Percentiles rank a stretch among this genome's conserved stretches.
Evolutionary conservation across 1,140 invertebrate species (phyloP).

Genomic region (Sinonovacula constricta): DNA sequence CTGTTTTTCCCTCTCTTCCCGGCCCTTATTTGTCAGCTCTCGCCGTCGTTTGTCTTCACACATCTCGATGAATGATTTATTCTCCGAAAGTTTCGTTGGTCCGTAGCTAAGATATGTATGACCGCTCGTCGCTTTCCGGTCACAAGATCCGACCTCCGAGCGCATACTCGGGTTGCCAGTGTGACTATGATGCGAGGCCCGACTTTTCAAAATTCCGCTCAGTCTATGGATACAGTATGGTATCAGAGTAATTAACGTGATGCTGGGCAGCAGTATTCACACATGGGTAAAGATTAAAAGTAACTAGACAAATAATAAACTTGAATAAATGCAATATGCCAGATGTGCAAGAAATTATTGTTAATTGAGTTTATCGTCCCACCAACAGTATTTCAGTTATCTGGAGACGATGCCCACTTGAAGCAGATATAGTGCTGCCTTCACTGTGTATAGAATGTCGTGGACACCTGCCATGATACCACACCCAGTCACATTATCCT

Average conservation of each 20-base stretch:
- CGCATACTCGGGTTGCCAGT: neutral
- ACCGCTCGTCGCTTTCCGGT: neutral
- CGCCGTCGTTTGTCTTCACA: neutral
- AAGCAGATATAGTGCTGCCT: too few relatives aligned
- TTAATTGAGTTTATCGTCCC: too few relatives aligned
- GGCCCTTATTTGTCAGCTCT: neutral
- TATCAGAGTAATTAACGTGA: neutral
- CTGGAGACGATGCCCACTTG: too few relatives aligned
- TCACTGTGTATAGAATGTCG: too few relatives aligned
- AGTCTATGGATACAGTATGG: neutral
- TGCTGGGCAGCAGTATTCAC: too few relatives aligned
- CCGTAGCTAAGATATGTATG: neutral
- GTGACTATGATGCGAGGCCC: neutral
- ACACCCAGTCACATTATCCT: too few relatives aligned
- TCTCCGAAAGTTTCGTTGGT: neutral
- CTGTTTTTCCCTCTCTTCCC: neutral
- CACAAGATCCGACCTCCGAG: neutral
- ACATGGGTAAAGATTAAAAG: too few relatives aligned
- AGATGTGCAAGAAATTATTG: too few relatives aligned
- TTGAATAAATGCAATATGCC: too few relatives aligned
- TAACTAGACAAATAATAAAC: too few relatives aligned
- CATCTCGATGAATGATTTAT: neutral
- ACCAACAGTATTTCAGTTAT: too few relatives aligned
- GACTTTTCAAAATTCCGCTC: neutral
- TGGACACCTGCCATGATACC: too few relatives aligned